Evolutionary conservation across 2,113 vertebrate species (phyloP).

Genomic region (Phainopepla nitens): DNA sequence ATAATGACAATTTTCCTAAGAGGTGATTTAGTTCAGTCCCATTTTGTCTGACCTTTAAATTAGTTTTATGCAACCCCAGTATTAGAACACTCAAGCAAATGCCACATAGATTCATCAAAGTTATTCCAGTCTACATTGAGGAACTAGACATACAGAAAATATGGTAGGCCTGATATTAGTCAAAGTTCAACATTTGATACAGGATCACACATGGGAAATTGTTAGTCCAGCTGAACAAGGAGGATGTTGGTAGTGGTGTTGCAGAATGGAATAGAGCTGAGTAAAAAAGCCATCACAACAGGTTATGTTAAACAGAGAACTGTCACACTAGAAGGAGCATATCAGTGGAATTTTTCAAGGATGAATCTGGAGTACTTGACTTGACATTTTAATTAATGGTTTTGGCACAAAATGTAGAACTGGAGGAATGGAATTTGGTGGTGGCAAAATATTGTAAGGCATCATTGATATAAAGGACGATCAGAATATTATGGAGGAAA

Average conservation of each 20-base stretch:
- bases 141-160: neutral
- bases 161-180: neutral
- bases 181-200: neutral
- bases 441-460: conserved; percentile 22
- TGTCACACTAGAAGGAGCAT: neutral
- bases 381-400: conserved; percentile 33
- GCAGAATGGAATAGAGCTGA: neutral
- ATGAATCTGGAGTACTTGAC: neutral
- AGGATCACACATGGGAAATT: neutral
- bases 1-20: neutral
- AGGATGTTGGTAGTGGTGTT: neutral
- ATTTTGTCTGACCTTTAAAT: conserved; percentile 40
- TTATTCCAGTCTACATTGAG: neutral
- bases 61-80: conserved; percentile 6
- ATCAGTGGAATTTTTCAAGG: conserved; percentile 16
- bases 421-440: conserved; percentile 18
- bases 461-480: conserved; percentile 10
- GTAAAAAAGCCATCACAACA: neutral
- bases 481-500: neutral
- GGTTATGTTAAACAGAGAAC: neutral
- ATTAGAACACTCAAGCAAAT: neutral
- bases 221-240: neutral
- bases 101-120: neutral
- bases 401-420: neutral
- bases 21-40: neutral